Percentiles rank a stretch among this genome's conserved stretches.
These are phyloP conservation scores for Bothrops jararaca DNA, from an alignment of 2,113 vertebrate species.

Conservation along the genomic window DNA sequence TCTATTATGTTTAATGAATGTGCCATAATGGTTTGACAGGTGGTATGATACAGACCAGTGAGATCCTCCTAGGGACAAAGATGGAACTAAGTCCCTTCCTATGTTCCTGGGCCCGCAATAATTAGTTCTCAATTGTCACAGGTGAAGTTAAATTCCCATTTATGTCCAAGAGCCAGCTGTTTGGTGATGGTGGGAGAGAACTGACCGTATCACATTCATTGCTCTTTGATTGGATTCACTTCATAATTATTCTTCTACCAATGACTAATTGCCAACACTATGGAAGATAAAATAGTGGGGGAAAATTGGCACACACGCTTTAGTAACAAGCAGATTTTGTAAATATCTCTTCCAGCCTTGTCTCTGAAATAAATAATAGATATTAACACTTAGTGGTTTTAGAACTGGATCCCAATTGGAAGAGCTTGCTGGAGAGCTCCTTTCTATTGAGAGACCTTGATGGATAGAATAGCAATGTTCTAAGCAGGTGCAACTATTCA, in stretches of 20 bases:
- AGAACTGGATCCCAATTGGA: neutral
- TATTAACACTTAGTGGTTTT: neutral
- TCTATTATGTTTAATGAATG: neutral
- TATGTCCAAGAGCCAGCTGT: neutral
- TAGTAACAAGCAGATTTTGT: neutral
- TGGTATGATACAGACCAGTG: neutral
- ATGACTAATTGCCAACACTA: neutral
- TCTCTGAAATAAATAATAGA: neutral
- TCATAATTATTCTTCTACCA: neutral
- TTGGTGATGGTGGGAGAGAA: neutral
- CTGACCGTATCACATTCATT: neutral
- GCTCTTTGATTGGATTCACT: neutral
- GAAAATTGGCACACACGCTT: neutral
- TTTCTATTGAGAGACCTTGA: neutral
- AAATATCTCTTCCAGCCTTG: neutral
- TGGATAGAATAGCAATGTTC: neutral
- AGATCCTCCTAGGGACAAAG: neutral
- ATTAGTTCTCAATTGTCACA: neutral
- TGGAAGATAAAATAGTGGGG: neutral
- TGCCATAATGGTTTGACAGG: conserved; percentile 1
- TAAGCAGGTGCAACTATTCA: neutral
- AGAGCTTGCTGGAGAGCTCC: neutral
- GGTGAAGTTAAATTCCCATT: neutral
- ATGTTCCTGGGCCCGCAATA: neutral
- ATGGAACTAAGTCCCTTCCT: neutral